Conservation (phyloP, 1,140 invertebrate species). For the Teleopsis dalmanni region DNA sequence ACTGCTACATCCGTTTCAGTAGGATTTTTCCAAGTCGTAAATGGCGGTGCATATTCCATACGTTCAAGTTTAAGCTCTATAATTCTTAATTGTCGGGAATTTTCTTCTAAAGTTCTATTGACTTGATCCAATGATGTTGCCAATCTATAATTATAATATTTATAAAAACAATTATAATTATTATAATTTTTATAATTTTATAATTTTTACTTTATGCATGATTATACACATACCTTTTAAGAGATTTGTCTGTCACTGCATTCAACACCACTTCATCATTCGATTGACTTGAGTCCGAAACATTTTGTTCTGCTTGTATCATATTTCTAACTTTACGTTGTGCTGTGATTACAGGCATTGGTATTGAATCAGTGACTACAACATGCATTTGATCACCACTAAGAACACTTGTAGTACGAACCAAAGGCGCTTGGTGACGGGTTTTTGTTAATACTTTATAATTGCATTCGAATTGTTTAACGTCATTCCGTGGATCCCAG, state of each 20-base stretch:
- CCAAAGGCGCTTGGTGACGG: constrained; percentile 62
- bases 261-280: constrained; percentile 15
- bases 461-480: constrained; percentile 70
- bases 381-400: constrained; percentile 50
- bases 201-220: not conserved
- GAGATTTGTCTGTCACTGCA: not conserved
- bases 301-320: not conserved
- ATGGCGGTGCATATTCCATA: constrained; percentile 29
- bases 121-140: constrained; percentile 27
- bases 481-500: constrained; percentile 76
- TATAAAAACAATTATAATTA: not conserved
- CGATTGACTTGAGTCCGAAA: constrained; percentile 12
- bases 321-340: not conserved
- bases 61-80: constrained; percentile 30
- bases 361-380: too few relatives aligned
- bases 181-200: not conserved
- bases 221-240: not conserved
- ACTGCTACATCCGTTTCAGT: too few relatives aligned
- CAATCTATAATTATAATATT: constrained; percentile 18
- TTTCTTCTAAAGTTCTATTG: constrained; percentile 27
- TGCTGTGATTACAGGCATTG: constrained; percentile 11
- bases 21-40: too few relatives aligned
- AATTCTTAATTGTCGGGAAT: constrained; percentile 27
- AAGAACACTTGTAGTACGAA: constrained; percentile 55
- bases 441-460: constrained; percentile 66